These are phyloP conservation scores for Melitaea cinxia DNA, from an alignment of 1,140 invertebrate genomes.

Conservation along the genomic window DNA sequence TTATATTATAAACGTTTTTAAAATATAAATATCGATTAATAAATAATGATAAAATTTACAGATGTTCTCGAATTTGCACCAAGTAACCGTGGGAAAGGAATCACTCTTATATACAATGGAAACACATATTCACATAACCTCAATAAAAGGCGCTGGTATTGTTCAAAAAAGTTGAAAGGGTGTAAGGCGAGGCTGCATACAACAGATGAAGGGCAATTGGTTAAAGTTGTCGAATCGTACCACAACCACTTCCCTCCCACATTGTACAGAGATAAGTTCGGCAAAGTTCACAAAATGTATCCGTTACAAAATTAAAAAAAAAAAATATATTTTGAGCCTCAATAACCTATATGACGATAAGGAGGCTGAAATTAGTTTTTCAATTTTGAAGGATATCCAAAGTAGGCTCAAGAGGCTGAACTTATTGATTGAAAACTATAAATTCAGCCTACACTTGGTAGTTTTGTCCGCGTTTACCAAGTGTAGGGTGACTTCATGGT, in stretches of 20 bases:
- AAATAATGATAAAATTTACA: conserved; percentile 19
- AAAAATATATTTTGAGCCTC: too few species aligned
- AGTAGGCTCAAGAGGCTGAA: too few species aligned
- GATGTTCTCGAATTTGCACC: conserved; percentile 46
- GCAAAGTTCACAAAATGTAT: conserved; percentile 24
- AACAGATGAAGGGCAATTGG: conserved; percentile 25
- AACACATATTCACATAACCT: conserved; percentile 40
- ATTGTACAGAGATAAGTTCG: conserved; percentile 24
- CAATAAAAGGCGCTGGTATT: conserved; percentile 41
- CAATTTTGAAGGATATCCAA: too few species aligned
- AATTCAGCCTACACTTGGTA: too few species aligned
- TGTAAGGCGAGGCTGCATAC: conserved; percentile 41
- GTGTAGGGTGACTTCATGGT: too few species aligned
- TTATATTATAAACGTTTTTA: too few species aligned
- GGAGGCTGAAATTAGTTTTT: too few species aligned
- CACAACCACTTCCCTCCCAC: conserved; percentile 43
- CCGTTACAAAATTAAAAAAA: too few species aligned
- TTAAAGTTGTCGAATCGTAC: conserved; percentile 16
- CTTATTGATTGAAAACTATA: too few species aligned
- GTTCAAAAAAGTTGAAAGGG: conserved; percentile 39
- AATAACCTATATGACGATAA: too few species aligned
- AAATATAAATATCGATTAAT: too few species aligned
- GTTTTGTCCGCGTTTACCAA: too few species aligned
- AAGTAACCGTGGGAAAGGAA: conserved; percentile 37
- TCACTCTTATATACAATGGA: conserved; percentile 34